Base-by-base conservation (phyloP, 2,797 vertebrate genomes). In the Lerista edwardsae region DNA sequence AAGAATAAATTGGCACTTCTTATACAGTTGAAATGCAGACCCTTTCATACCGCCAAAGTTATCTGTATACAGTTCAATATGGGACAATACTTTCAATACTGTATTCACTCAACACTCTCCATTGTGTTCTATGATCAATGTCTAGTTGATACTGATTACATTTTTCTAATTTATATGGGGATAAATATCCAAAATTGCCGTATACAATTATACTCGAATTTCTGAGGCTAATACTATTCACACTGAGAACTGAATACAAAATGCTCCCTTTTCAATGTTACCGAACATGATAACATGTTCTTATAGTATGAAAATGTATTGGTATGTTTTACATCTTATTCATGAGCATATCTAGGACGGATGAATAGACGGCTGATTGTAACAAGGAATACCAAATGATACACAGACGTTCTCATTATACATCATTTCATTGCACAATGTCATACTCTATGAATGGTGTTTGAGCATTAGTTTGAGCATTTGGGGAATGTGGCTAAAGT, bases 301-400 rank as follows among this genome's bases (percentile, higher is more conserved):
- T 86, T 92, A 93, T 92, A 88, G 90, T 62, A 65, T 84, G 92
- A 91, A 94, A 94, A 80, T 84, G 93, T 89, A 92, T 92, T 83
- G 93, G 91, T 91, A 90, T 91, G 84, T 94, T 94, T 91, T 87
- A 91, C 80, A 85, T 83, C 79, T 86, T 92, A 86, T 88, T 91
- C 93, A 94, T 91, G 90, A 93, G 84, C 82, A 83, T 85, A 93
- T 93, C 88, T 89, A 83, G 87, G 89, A 88, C 87, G 84, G 73
- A 91, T 94, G 91, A 96, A 93, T 94, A 95, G 92, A 90, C 77
- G 44, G 29, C 85, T 95, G 90, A 93, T 93, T 95, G 84, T 91
- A 95, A 93, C 91, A 93, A 92, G 86, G 84, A 95, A 92, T 91
- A 91, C 87, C 89, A 92, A 92, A 94, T 91, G 85, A 86, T 76